A percentile compares a stretch with the other conserved stretches of the same genome.
These are phyloP conservation scores for Okapia johnstoni DNA, from an alignment of 2,113 vertebrate species.

Conservation along the genomic window DNA sequence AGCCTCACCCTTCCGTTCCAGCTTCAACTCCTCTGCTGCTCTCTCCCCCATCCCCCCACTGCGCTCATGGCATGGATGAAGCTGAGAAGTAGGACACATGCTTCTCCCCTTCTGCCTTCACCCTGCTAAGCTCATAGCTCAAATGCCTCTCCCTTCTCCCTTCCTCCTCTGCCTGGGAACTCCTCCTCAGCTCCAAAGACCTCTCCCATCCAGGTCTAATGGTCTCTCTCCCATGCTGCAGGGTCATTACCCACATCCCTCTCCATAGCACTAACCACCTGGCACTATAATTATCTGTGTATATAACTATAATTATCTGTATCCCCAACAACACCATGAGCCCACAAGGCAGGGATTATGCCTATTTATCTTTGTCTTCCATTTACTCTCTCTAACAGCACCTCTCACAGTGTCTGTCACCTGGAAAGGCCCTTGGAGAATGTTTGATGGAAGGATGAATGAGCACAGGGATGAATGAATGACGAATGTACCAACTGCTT, in stretches of 20 bases:
- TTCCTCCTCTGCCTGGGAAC: background rate
- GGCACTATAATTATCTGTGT: background rate
- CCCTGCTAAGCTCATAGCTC: background rate
- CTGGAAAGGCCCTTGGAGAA: background rate
- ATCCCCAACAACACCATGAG: background rate
- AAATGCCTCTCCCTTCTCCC: background rate
- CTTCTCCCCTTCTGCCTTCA: background rate
- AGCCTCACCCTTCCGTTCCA: background rate
- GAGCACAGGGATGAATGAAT: background rate
- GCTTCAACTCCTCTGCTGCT: background rate
- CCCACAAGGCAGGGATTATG: background rate
- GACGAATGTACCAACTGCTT: background rate
- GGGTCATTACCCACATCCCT: background rate
- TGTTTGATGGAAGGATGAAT: background rate
- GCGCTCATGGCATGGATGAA: accelerated
- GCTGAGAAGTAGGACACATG: background rate
- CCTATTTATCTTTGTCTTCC: background rate
- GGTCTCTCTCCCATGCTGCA: background rate
- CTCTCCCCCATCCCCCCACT: background rate
- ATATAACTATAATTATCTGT: background rate
- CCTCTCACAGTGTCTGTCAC: background rate
- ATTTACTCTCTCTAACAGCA: background rate
- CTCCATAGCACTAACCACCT: background rate
- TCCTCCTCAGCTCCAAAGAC: background rate
- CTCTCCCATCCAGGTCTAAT: background rate